Evolutionary conservation across 23 tunicate genomes (phyloP), one percentile per base, ranked within the genome.

Genomic region (Botrylloides violaceus): DNA sequence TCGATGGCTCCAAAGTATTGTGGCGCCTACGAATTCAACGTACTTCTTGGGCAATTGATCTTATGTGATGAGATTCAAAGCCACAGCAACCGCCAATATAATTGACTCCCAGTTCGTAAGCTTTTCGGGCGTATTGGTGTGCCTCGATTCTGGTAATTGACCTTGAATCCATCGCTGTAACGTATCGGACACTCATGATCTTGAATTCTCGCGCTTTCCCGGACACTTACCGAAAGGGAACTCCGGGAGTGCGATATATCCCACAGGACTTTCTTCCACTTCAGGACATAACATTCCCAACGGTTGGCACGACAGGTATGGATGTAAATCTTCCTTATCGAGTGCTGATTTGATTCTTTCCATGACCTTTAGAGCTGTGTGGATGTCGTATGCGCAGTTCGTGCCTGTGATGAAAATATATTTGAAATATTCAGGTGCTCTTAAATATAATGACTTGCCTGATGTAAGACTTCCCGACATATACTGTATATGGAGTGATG

Each of bases 71-170:
- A 29, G 96, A 79, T 62, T 88, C 96, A 74, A 88, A 68, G 53
- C 96, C 96, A 65, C 96, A 88, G 58, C 96, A 88, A 1, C 96
- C 96, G 32, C 96, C 96, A 32, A 88, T 88, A 47, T 88, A 88
- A 18, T 82, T 68, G 1, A 78, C 96, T 36, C 96, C 96, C 0
- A 88, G 29, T 19, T 88, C 83, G 65, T 82, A 88, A 24, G 96
- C 96, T 50, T 58, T 34, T 64, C 96, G 70, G 36, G 96, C 74
- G 39, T 81, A 88, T 77, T 71, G 53, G 73, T 81, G 87, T 6
- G 77, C 77, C 58, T 88, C 96, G 30, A 61, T 32, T 36, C 96
- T 49, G 1, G 87, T 88, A 1, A 79, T 32, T 1, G 58, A 9
- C 26, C 96, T 73, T 1, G 87, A 58, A 33, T 88, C 96, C 36